Evolutionary conservation across 2,797 vertebrate species (phyloP).

Genomic region (Oryzias sinensis): DNA sequence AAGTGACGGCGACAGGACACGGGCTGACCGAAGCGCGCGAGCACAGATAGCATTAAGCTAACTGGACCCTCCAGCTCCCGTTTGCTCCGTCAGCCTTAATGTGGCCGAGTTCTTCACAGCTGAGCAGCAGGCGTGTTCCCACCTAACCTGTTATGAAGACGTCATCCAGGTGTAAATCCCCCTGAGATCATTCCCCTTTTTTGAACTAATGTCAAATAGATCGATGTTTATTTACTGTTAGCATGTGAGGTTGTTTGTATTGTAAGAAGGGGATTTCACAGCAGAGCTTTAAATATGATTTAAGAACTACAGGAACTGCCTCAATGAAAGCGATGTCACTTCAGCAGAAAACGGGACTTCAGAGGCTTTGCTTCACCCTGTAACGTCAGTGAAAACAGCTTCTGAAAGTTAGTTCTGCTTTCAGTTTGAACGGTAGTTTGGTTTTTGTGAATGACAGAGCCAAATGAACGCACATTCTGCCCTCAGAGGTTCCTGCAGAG

Average conservation of each 20-base stretch:
- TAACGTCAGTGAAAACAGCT: too few relatives aligned
- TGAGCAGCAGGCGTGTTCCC: not conserved
- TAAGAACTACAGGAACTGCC: not conserved
- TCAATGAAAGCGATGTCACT: too few relatives aligned
- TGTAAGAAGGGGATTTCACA: not conserved
- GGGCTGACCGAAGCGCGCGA: not conserved
- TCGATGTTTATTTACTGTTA: not conserved
- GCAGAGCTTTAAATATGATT: constrained; percentile 1
- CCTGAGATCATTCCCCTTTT: not conserved
- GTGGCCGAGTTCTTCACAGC: not conserved
- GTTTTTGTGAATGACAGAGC: too few relatives aligned
- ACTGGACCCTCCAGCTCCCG: not conserved
- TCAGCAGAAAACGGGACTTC: too few relatives aligned
- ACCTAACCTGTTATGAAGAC: too few relatives aligned
- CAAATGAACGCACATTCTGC: too few relatives aligned
- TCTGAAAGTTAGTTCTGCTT: too few relatives aligned
- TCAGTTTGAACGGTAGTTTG: too few relatives aligned
- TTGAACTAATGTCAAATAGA: too few relatives aligned
- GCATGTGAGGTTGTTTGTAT: not conserved
- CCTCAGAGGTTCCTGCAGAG: too few relatives aligned
- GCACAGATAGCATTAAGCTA: constrained; percentile 37
- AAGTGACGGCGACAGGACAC: not conserved
- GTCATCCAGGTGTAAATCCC: not conserved
- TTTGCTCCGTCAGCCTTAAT: not conserved
- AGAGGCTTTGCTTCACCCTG: too few relatives aligned